phyloP scores from a whole-genome alignment of 2,113 vertebrate species.

The Sclerurus mexicanus region DNA sequence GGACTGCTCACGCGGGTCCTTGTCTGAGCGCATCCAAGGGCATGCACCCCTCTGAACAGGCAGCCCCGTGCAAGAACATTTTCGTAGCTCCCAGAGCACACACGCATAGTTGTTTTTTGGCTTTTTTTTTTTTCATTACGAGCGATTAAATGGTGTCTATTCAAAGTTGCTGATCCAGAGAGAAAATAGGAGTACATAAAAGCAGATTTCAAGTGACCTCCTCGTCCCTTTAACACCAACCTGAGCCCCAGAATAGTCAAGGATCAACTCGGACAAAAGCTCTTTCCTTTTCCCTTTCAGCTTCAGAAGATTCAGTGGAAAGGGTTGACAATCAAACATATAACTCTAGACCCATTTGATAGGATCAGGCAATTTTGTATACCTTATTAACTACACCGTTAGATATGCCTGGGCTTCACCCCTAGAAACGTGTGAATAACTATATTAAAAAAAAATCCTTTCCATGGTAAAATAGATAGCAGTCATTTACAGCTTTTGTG shows the following conservation, averaged over 20 bases:
- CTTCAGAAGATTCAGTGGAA: constrained; percentile 82
- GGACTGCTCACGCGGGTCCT: not conserved
- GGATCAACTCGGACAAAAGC: constrained; percentile 90
- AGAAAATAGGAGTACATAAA: constrained; percentile 93
- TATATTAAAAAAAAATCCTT: not conserved
- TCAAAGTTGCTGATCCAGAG: constrained; percentile 95
- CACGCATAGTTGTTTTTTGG: not conserved
- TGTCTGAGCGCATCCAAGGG: not conserved
- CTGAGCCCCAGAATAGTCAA: constrained; percentile 89
- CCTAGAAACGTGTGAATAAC: constrained; percentile 39
- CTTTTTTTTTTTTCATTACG: constrained; percentile 73
- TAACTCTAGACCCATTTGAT: constrained; percentile 67
- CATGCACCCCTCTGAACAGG: not conserved
- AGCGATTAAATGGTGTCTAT: constrained; percentile 93
- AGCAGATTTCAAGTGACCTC: constrained; percentile 96
- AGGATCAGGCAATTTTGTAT: constrained; percentile 63
- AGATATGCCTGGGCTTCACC: not conserved
- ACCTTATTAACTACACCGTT: constrained; percentile 66
- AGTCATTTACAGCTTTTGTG: constrained; percentile 23
- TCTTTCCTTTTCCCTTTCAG: constrained; percentile 83
- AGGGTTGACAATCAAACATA: constrained; percentile 80
- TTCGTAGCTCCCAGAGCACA: constrained; percentile 66
- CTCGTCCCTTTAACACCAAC: constrained; percentile 94
- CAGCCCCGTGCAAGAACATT: constrained; percentile 52
- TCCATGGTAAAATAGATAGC: not conserved